A percentile compares a stretch with the other conserved stretches of the same genome.
Evolutionary conservation across 2,113 vertebrate species (phyloP).

Genomic region (Donacobius atricapilla): DNA sequence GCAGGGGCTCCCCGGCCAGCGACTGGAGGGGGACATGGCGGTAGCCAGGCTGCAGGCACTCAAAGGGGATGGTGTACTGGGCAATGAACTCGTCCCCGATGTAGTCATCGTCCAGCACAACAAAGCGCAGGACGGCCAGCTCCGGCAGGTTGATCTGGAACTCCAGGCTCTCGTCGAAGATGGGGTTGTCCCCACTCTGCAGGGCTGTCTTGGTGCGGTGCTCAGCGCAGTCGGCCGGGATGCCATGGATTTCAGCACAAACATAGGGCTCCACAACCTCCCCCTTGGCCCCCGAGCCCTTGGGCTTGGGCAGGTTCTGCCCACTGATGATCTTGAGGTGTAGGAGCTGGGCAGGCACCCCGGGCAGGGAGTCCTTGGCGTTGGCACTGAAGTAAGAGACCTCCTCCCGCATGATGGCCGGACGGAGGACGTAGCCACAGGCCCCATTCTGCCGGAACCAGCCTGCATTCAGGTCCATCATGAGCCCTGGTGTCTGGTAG

Average conservation of each 20-base stretch:
- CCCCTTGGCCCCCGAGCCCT: slow-evolving; percentile 88
- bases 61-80: slow-evolving; percentile 92
- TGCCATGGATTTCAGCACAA: slow-evolving; percentile 88
- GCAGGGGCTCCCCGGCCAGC: slow-evolving; percentile 83
- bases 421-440: slow-evolving; percentile 88
- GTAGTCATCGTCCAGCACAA: slow-evolving; percentile 90
- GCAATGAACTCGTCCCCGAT: slow-evolving; percentile 93
- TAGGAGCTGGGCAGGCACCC: slow-evolving; percentile 87
- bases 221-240: slow-evolving; percentile 88
- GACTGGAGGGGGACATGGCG: slow-evolving; percentile 88
- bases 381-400: slow-evolving; percentile 94
- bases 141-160: slow-evolving; percentile 93
- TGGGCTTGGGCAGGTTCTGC: slow-evolving; percentile 90
- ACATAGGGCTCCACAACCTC: slow-evolving; percentile 92
- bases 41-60: slow-evolving; percentile 90
- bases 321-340: slow-evolving; percentile 92
- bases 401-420: slow-evolving; percentile 91
- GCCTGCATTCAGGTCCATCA: slow-evolving; percentile 91
- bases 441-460: slow-evolving; percentile 92
- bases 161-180: slow-evolving; percentile 91
- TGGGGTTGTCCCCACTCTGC: slow-evolving; percentile 88
- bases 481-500: slow-evolving; percentile 88
- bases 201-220: slow-evolving; percentile 89
- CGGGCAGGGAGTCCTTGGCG: slow-evolving; percentile 85
- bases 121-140: slow-evolving; percentile 85